phyloP scores from a whole-genome alignment of 2,888 invertebrate species.

The Zele albiditarsus region DNA sequence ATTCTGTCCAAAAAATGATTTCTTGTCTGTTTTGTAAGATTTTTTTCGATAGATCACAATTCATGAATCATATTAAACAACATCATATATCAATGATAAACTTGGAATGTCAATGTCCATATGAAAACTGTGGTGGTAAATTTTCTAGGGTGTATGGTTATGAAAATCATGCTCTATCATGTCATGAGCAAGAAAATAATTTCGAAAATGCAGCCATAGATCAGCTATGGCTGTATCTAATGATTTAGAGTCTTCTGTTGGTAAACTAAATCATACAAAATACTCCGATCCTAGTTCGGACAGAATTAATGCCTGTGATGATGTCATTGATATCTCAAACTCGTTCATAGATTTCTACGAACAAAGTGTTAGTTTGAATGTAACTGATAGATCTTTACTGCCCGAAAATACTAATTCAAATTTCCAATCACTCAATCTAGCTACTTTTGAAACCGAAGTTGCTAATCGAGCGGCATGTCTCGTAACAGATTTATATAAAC shows the following conservation, averaged over 20 bases:
- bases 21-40: slow-evolving; percentile 39
- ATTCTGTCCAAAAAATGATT: slow-evolving; percentile 34
- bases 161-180: slow-evolving; percentile 33
- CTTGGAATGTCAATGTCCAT: slow-evolving; percentile 35
- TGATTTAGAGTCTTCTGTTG: background rate
- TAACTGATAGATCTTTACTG: background rate
- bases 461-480: slow-evolving; percentile 18
- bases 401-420: background rate
- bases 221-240: no score
- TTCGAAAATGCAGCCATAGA: background rate
- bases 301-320: no score
- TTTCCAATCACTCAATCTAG: background rate
- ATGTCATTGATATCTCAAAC: no score
- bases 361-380: background rate
- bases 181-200: slow-evolving; percentile 19
- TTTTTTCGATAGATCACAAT: slow-evolving; percentile 29
- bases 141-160: slow-evolving; percentile 43
- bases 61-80: slow-evolving; percentile 40
- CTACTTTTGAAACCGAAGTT: background rate
- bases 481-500: slow-evolving; percentile 38
- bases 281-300: no score
- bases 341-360: no score
- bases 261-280: no score
- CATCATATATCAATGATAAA: slow-evolving; percentile 32
- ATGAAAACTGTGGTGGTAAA: slow-evolving; percentile 37